A percentile compares a stretch with the other conserved stretches of the same genome.
Evolutionary conservation across 1,140 invertebrate genomes (phyloP).

Genomic region (Lepidostoma basale): DNA sequence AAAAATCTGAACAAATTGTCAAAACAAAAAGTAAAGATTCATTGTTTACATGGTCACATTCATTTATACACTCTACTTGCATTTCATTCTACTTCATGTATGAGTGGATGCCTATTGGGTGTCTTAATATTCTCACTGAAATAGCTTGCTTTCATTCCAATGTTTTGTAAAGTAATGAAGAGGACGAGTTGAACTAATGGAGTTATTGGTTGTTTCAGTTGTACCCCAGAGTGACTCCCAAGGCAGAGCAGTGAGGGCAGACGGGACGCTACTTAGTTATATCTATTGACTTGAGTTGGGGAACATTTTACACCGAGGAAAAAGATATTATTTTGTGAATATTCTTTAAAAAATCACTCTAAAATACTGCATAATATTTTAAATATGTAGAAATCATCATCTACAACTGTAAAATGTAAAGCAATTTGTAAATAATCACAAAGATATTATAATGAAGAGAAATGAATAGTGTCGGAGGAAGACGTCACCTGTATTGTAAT

Average conservation of each 20-base stretch:
- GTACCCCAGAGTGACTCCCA: constrained; percentile 62
- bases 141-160: too few relatives aligned
- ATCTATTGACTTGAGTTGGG: constrained; percentile 17
- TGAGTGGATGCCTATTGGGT: too few relatives aligned
- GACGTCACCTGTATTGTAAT: not conserved
- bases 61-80: too few relatives aligned
- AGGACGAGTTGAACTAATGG: too few relatives aligned
- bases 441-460: too few relatives aligned
- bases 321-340: constrained; percentile 1
- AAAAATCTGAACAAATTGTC: too few relatives aligned
- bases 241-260: constrained; percentile 47
- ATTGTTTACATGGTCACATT: too few relatives aligned
- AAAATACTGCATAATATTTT: not conserved
- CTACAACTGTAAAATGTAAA: constrained; percentile 1
- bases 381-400: not conserved
- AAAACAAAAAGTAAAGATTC: too few relatives aligned
- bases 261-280: not conserved
- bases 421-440: not conserved
- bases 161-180: too few relatives aligned
- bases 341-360: not conserved
- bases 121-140: too few relatives aligned
- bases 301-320: constrained; percentile 15
- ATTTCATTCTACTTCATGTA: too few relatives aligned
- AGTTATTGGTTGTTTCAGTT: constrained; percentile 53
- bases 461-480: not conserved